Evolutionary conservation across 2,888 invertebrate species (phyloP), one percentile per base, ranked within the genome.

Genomic region (Drosophila rellima): DNA sequence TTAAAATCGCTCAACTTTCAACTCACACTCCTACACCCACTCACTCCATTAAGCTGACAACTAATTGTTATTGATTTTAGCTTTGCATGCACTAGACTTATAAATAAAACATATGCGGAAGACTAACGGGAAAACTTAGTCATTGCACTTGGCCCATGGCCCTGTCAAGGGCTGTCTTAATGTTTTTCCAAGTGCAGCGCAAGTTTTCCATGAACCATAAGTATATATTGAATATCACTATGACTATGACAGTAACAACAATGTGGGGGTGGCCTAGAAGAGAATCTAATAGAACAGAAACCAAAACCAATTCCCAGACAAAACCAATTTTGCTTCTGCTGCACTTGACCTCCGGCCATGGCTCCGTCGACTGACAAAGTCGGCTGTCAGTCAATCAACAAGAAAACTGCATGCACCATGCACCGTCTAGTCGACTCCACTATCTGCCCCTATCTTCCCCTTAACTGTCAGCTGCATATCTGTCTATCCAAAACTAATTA

Each of bases 401-500:
- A 66, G 52, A 61, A 66, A 70, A 56, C 55, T 65, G 59, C 78
- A 70, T 62, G 59, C 78, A 74, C 59, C 78, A 66, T 54, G 72
- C 74, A 13, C 62, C 39, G 74, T 57, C 51, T 39, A 37, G 45
- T 15, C 26, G 42, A 39, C 29, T 31, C 23, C 47, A 7, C 55
- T 23, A 3, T 4, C 15, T 17, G 15, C 29, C n/a, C 26, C 20
- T 29, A 29, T 8, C 20, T 15, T 11, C 15, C 45, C 35, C 26
- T n/a, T 13, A 5, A 40, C 56, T 63, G 64, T 59, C 59, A 4
- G n/a, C 35, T 54, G 67, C 66, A 63, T 69, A 42, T 61, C 56
- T 81, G 75, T 82, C 82, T 76, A 76, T 75, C 66, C 60, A 70
- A 81, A 83, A 82, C 74, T 81, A 83, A 83, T 87, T 83, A 83